Percentiles rank a stretch among this genome's conserved stretches.
Evolutionary conservation across 2,888 invertebrate genomes (phyloP).

Genomic region (Metallyticus violacea): DNA sequence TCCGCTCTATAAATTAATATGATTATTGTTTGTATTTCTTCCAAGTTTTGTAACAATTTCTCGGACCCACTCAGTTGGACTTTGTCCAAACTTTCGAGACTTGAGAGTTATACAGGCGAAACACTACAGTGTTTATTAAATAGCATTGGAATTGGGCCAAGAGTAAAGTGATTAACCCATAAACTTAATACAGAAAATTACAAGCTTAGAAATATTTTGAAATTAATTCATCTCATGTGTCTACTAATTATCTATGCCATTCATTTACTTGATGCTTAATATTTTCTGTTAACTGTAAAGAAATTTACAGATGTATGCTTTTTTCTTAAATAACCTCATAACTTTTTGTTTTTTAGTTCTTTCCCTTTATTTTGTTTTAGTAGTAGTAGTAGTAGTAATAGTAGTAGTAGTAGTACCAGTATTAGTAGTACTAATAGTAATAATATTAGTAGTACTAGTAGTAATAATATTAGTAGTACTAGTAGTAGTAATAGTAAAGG

Average conservation of each 20-base stretch:
- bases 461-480: too few relatives aligned
- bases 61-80: background rate
- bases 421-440: too few relatives aligned
- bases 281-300: background rate
- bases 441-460: too few relatives aligned
- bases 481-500: too few relatives aligned
- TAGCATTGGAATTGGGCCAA: background rate
- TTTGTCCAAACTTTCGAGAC: background rate
- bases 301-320: too few relatives aligned
- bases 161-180: background rate
- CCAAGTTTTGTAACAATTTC: background rate
- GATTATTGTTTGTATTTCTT: background rate
- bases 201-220: background rate
- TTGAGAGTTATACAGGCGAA: background rate
- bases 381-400: too few relatives aligned
- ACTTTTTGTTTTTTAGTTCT: too few relatives aligned
- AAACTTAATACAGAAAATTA: background rate
- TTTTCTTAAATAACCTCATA: too few relatives aligned
- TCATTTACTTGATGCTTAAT: background rate
- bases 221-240: background rate
- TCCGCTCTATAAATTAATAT: background rate
- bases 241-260: background rate
- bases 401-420: too few relatives aligned
- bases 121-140: background rate
- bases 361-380: too few relatives aligned